Conservation (phyloP, 37 sponge, comb jelly and placozoan species). For the Chondrosia reniformis region DNA sequence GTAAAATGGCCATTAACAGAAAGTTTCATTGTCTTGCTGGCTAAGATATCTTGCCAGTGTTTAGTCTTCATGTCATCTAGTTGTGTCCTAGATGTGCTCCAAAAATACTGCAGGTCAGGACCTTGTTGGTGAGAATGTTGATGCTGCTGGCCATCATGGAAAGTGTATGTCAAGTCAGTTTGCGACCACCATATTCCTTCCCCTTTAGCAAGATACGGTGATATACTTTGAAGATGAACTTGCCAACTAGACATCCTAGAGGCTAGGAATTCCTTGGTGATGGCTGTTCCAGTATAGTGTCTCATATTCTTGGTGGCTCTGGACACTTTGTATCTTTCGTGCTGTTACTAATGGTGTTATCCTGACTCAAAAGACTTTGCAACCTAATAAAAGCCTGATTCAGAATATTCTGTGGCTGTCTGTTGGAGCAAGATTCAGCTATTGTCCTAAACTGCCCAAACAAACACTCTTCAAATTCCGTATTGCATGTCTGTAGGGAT, state of each 20-base stretch:
- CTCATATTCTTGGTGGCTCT: not conserved
- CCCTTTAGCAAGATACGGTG: conserved; percentile 3
- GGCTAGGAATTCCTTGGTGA: not conserved
- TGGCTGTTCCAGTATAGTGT: not conserved
- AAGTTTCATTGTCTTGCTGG: too few species aligned
- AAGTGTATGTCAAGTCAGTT: not conserved
- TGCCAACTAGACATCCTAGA: conserved; percentile 7
- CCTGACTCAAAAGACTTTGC: not conserved
- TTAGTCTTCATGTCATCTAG: not conserved
- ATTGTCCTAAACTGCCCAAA: conserved; percentile 20
- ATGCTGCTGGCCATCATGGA: conserved; percentile 16
- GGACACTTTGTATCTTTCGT: not conserved
- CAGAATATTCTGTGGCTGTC: conserved; percentile 28
- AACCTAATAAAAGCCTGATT: not conserved
- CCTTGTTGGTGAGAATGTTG: not conserved
- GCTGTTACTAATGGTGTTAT: not conserved
- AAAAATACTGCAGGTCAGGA: conserved; percentile 17
- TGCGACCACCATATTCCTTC: conserved; percentile 18
- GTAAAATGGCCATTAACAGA: too few species aligned
- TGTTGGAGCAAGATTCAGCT: conserved; percentile 12
- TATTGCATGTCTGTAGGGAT: conserved; percentile 10
- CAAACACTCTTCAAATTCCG: conserved; percentile 24
- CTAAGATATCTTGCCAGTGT: not conserved
- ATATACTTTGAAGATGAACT: conserved; percentile 8
- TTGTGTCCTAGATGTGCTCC: not conserved